Base-by-base conservation (phyloP, 2,113 vertebrate genomes). In the Romanogobio albipinnatus region DNA sequence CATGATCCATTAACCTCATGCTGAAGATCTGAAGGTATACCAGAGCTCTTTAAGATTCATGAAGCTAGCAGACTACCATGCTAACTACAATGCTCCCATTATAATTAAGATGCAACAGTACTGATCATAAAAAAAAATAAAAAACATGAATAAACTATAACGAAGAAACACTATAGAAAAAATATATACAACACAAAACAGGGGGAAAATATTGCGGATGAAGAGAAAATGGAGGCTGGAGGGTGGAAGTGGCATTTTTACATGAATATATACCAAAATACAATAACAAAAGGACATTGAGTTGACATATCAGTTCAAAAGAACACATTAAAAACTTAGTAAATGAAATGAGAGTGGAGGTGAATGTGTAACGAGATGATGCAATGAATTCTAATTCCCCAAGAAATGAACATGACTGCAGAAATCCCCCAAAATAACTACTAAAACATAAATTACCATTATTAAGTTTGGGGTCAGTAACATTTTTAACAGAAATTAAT, bases 21-120 rank as follows among this genome's bases (percentile, higher is more conserved):
- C 86, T 87, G 49, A 83, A 77, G 86, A 81, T 86, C 76, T 59
- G 11, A 53, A 89, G 75, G 74, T 79, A 68, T 49, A 45, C 68
- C 58, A 87, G 8, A 81, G 24, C 64, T 64, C 81, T 84, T 59
- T 29, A 56, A 47, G 84, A 61, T 82, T 77, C 5, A 62, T 82
- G 80, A 85, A 78, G 85, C 86, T 88, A 86, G 91, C 49, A 86
- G 22, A 88, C 85, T 90, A 91, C 89, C 92, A 94, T 95, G 96
- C 95, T 94, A 91, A 91, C 91, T 91, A 83, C 53, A 76, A 71
- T 71, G 81, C 61, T 66, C 29, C 11, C 22, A 64, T 26, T 26
- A 29, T 62, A 64, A 58, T 76, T 19, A 51, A 1, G 4, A 22
- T 56, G 49, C 7, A 76, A 53, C 1, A n/a, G 19, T 43, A 1